Evolutionary conservation across 92 coral and sea anemone genomes (phyloP), one percentile per base, ranked within the genome.

Genomic region (Desmophyllum pertusum): DNA sequence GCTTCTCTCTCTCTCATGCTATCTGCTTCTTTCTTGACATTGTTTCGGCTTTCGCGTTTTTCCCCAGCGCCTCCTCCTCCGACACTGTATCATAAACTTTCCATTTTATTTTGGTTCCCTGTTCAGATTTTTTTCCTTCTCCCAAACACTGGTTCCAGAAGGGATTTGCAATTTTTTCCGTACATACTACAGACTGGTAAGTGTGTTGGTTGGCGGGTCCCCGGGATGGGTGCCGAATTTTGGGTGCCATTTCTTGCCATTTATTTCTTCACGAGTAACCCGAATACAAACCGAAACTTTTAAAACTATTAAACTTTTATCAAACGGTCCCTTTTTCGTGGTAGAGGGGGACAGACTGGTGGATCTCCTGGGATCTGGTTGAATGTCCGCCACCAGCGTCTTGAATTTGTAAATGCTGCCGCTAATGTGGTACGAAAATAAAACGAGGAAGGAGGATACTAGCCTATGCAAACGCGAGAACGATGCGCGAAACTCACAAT

Each of bases 201-300:
- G 83, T 30, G 68, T 96, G n/a, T n/a, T n/a, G n/a, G 33, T 55
- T 96, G 53, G 94, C 98, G 2, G 86, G 94, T 81, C n/a, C n/a
- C n/a, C 33, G 88, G 40, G 98, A 96, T 64, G n/a, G n/a, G n/a
- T n/a, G n/a, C n/a, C n/a, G n/a, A n/a, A n/a, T n/a, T n/a, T n/a
- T n/a, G n/a, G n/a, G 98, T 96, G 0, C 98, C 98, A 6, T n/a
- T n/a, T n/a, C n/a, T n/a, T n/a, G n/a, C n/a, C n/a, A n/a, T n/a
- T n/a, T n/a, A n/a, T 96, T 96, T 68, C 87, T 93, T 15, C 98
- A 92, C 83, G 98, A 94, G 78, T n/a, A n/a, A n/a, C 86, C 90
- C 3, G 98, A 92, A 66, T 86, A 87, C 83, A 88, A n/a, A 91
- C 75, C 91, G 96, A 13, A 94, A 94, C 81, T n/a, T n/a, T n/a